A percentile compares a stretch with the other conserved stretches of the same genome.
Evolutionary conservation across 2,797 vertebrate species (phyloP).

Genomic region (Adrianichthys oophorus): DNA sequence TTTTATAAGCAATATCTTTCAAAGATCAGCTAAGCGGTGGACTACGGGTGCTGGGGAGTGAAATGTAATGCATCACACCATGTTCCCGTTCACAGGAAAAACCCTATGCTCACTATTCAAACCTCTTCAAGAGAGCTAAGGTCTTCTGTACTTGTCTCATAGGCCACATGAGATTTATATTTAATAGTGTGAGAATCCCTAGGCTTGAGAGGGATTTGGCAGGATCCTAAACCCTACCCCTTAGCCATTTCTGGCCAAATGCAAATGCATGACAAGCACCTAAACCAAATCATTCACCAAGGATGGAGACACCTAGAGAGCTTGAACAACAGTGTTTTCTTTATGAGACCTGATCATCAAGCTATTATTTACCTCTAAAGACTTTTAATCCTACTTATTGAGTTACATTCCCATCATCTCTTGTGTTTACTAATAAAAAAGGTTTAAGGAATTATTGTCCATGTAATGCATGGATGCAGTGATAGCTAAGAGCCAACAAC

Average conservation of each 20-base stretch:
- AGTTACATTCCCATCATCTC: conserved; percentile 52
- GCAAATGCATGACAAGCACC: conserved; percentile 45
- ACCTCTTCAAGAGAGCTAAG: conserved; percentile 49
- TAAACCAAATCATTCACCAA: conserved; percentile 32
- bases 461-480: conserved; percentile 39
- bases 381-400: conserved; percentile 61
- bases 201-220: conserved; percentile 62
- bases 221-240: conserved; percentile 51
- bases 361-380: conserved; percentile 26
- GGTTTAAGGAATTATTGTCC: conserved; percentile 37
- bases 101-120: conserved; percentile 59
- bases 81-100: conserved; percentile 60
- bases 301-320: conserved; percentile 38
- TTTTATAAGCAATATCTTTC: conserved; percentile 95
- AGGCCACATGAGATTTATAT: conserved; percentile 63
- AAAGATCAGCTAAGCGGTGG: conserved; percentile 86
- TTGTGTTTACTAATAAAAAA: conserved; percentile 59
- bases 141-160: conserved; percentile 54
- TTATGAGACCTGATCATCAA: conserved; percentile 21
- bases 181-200: conserved; percentile 64
- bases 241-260: conserved; percentile 26
- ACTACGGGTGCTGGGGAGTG: conserved; percentile 70
- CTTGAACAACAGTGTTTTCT: conserved; percentile 29
- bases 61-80: conserved; percentile 77
- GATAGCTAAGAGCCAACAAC: conserved; percentile 31